Base-by-base conservation (phyloP, 2,888 invertebrate genomes). In the Diaphora mendica region DNA sequence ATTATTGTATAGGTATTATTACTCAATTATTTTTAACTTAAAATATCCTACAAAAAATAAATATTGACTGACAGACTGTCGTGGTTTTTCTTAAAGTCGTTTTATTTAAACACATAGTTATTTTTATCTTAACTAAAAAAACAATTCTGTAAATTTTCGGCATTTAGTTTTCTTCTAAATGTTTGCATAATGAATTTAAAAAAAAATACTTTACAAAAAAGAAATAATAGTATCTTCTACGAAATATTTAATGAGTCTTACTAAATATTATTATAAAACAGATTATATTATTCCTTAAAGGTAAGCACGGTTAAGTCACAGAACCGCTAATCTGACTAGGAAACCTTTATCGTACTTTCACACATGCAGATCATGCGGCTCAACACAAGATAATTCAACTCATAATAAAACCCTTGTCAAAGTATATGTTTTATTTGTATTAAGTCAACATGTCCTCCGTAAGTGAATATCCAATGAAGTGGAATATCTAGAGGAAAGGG, bases 131-230 rank as follows among this genome's bases (percentile, higher is more conserved):
- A n/a, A 55, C 17, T 55, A n/a, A 55, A 35, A 5, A 17, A 26
- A 1, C 15, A 4, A 15, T 64, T 26, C 64, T 23, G n/a, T 64
- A 42, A 64, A 48, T 7, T 64, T 33, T 64, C 48, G 39, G 42
- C 70, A 48, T 48, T 70, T 70, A 64, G 13, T 64, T 70, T 44
- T 64, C 20, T 69, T 69, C 13, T 42, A 11, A 42, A 15, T 15
- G 30, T 48, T 64, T 44, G n/a, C 62, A 62, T 62, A 17, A 30
- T 39, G 11, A 39, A 30, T 26, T 62, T 4, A 33, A 64, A 17
- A 33, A 64, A 33, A 23, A 0, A 33, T 1, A 33, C 3, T 2
- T 5, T 30, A 26, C n/a, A 68, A 59, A 69, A 59, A 23, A 55
- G 35, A 39, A 35, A 35, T 2, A 55, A n/a, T n/a, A 68, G 23